Percentiles rank a stretch among this genome's conserved stretches.
Conservation (phyloP, 2,888 invertebrate species). For the Eupithecia exiguata region DNA sequence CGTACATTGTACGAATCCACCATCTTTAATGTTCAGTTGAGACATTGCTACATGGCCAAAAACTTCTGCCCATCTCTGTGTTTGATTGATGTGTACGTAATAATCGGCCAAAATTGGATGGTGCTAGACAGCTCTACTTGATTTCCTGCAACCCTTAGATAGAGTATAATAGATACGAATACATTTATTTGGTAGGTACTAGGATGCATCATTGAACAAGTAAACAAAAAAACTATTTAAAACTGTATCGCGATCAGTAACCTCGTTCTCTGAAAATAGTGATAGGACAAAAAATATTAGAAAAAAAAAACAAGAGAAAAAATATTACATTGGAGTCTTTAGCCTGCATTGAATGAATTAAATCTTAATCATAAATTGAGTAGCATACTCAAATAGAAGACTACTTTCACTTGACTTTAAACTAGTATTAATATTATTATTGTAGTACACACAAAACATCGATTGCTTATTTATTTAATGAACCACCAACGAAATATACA, state of each 20-base stretch:
- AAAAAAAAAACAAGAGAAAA: too few relatives aligned
- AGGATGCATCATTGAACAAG: background rate
- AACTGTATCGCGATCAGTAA: background rate
- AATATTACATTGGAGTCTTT: too few relatives aligned
- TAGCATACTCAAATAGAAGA: too few relatives aligned
- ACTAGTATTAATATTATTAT: too few relatives aligned
- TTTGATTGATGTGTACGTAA: background rate
- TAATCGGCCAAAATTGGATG: background rate
- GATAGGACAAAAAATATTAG: background rate
- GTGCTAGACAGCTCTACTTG: background rate
- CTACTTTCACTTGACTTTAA: too few relatives aligned
- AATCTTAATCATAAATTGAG: too few relatives aligned
- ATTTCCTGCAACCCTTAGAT: background rate
- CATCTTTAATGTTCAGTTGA: conserved; percentile 30
- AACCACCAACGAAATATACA: too few relatives aligned
- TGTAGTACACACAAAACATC: background rate
- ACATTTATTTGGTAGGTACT: background rate
- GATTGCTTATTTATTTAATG: background rate
- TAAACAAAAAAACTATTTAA: background rate
- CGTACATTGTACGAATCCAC: conserved; percentile 17
- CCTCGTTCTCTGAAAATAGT: background rate
- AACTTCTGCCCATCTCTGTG: background rate
- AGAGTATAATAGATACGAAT: background rate
- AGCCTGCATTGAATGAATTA: too few relatives aligned
- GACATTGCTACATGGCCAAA: background rate